phyloP scores from a whole-genome alignment of 2,888 invertebrate genomes.

The Crepidodera aurea region DNA sequence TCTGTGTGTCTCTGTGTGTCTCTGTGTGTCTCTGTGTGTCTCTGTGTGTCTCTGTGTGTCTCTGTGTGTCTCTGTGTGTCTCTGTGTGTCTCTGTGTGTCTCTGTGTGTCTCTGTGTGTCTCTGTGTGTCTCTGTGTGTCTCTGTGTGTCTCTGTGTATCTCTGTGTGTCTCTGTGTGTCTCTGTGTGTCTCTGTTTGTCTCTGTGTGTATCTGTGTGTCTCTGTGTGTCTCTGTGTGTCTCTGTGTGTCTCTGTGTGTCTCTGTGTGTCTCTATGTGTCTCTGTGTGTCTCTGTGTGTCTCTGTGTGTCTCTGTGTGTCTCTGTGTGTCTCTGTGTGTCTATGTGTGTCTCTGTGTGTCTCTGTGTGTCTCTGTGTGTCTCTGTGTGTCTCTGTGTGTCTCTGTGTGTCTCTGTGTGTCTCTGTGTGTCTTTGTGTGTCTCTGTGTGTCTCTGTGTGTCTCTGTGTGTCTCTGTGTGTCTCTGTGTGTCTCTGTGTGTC shows the following conservation, averaged over 20 bases:
- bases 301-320: neutral
- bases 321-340: no score
- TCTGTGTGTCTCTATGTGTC: no score
- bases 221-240: neutral
- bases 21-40: no score
- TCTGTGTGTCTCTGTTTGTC: no score
- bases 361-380: neutral
- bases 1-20: no score
- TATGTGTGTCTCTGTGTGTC: no score
- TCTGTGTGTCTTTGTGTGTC: no score
- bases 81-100: neutral
- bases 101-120: neutral
- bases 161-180: no score
- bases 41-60: neutral
- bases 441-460: neutral
- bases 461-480: neutral
- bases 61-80: neutral
- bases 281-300: neutral
- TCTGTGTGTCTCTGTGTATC: neutral
- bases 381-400: neutral
- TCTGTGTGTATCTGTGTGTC: no score
- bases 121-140: neutral
- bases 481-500: neutral
- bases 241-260: neutral
- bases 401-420: no score